Base-by-base conservation (phyloP, 2,888 invertebrate species). In the Dynastes grantii region DNA sequence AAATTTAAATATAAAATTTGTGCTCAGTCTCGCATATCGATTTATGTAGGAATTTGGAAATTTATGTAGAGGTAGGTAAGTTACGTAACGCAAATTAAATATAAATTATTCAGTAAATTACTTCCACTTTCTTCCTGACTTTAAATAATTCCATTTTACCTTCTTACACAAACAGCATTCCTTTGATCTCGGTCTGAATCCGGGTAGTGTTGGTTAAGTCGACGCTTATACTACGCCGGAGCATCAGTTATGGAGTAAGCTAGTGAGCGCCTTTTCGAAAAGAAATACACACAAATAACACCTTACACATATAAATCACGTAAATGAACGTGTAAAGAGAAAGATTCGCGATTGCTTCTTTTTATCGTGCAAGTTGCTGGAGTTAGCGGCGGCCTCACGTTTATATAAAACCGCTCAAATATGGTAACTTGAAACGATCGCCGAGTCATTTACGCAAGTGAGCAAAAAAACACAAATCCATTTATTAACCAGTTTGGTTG, bases 401-500 rank as follows among this genome's bases (percentile, higher is more conserved):
- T 51, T 51, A 49, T 40, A 67, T 51, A 49, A 49, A 22, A 49
- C 51, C 51, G 49, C 61, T 67, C 67, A 58, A 76, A 67, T 67
- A 76, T 76, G 76, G 76, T 67, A 67, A 68, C 68, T 68, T 67
- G 68, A 67, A 76, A 67, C 67, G 67, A 68, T 61, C 55, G 55
- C 67, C 55, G 40, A 76, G 77, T 71, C 77, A 71, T 77, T 77
- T 77, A 63, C 77, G 70, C 78, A 64, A 78, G 73, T 53, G 78
- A 64, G 45, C 49, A 78, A 78, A 78, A 78, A 71, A 22, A 61
- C 65, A 45, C 64, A 40, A 73, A 78, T 78, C 63, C 71, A 78
- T 78, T 78, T 78, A 78, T 78, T 78, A 78, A 78, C 78, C 78
- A 71, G 78, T 78, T 78, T 64, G 77, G 29, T 63, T 61, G 45